Base-by-base conservation (phyloP, 2,888 invertebrate genomes). In the Pristionchus japonicus region DNA sequence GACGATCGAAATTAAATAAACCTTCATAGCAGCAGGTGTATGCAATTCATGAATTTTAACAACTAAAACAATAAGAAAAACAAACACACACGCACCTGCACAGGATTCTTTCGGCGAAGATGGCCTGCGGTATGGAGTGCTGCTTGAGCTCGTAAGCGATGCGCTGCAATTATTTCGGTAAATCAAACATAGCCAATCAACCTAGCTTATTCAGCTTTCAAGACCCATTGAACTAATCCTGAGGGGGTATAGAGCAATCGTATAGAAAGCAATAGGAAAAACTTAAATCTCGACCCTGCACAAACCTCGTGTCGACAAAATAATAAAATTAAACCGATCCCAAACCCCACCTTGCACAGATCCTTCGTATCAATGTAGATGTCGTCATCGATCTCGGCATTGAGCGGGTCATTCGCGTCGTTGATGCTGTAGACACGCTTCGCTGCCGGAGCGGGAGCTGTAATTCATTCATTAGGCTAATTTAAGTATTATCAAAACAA, bases 111-210 rank as follows among this genome's bases (percentile, higher is more conserved):
- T 94, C 94, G 64, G 94, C 94, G 83, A 94, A 94, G 94, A 99
- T 99, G 90, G 99, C 99, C 95, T 94, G 94, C 83, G 99, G 99
- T 95, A 99, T 99, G 95, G 98, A 98, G 96, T 99, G 99, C 77
- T 93, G 92, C 88, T 99, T 99, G 61, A 94, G 89, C 83, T 94
- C 94, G 86, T 93, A 94, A 4, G 94, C 94, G 40, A 94, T 94
- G 34, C 93, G 88, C 77, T 92, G 91, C 89, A 52, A 52, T 43
- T 15, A 77, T 34, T 23, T 23, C 2, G 1, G 13, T 23, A 11
- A 77, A 40, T 40, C 11, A 43, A 37, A 1, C 40, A 64, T 64
- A 34, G 64, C 1, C n/a, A 34, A 34, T 83, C 3, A 27, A 83
- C 34, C 57, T 23, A 57, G n/a, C n/a, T n/a, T n/a, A n/a, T n/a